A percentile compares a stretch with the other conserved stretches of the same genome.
Conservation (phyloP, 1,140 invertebrate species). For the Elymnias hypermnestra region DNA sequence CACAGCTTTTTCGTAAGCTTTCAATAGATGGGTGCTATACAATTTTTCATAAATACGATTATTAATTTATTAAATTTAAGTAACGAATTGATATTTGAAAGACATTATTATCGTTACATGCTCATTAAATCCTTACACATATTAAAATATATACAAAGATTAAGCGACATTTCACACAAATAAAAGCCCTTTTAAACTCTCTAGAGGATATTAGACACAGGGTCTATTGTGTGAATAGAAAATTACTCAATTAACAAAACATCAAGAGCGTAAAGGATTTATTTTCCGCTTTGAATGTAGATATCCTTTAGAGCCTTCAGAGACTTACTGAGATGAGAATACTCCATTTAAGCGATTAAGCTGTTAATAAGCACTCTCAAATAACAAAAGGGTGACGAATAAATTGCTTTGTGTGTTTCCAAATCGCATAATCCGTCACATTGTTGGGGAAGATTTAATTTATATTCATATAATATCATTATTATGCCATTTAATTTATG, state of each 20-base stretch:
- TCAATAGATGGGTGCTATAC: too few relatives aligned
- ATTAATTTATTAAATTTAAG: too few relatives aligned
- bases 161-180: slow-evolving; percentile 2
- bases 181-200: slow-evolving; percentile 9
- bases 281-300: slow-evolving; percentile 20
- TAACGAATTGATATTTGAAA: too few relatives aligned
- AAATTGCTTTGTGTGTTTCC: slow-evolving; percentile 29
- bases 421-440: slow-evolving; percentile 23
- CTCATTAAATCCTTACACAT: too few relatives aligned
- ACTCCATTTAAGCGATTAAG: slow-evolving; percentile 23
- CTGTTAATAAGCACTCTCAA: slow-evolving; percentile 24
- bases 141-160: too few relatives aligned
- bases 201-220: slow-evolving; percentile 10
- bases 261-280: slow-evolving; percentile 27
- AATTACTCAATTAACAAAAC: slow-evolving; percentile 28
- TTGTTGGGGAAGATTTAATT: too few relatives aligned
- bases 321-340: slow-evolving; percentile 21
- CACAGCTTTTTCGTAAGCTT: too few relatives aligned
- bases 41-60: too few relatives aligned
- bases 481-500: too few relatives aligned
- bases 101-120: too few relatives aligned
- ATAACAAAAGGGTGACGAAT: slow-evolving; percentile 35
- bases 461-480: too few relatives aligned
- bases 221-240: slow-evolving; percentile 20
- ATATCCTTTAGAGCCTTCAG: slow-evolving; percentile 19